Evolutionary conservation across 2,888 invertebrate genomes (phyloP).

Genomic region (Macrosiphum euphorbiae): DNA sequence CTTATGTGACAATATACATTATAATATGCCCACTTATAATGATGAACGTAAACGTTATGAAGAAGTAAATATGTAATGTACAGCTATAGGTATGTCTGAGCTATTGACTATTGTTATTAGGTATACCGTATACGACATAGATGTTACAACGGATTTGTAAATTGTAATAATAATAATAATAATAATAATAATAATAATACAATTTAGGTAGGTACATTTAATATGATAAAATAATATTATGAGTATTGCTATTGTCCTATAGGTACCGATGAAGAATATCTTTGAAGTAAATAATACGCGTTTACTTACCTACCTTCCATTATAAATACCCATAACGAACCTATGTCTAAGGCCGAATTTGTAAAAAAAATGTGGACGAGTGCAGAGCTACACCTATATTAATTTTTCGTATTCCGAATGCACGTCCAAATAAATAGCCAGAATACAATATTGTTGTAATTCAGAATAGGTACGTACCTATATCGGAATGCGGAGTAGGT

Average conservation of each 20-base stretch:
- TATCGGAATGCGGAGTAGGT: background rate
- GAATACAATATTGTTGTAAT: background rate
- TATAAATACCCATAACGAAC: background rate
- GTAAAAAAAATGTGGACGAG: background rate
- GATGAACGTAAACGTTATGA: background rate
- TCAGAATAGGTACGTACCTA: background rate
- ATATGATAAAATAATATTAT: background rate
- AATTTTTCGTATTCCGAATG: slow-evolving; percentile 18
- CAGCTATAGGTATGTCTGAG: background rate
- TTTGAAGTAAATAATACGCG: background rate
- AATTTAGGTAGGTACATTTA: no score
- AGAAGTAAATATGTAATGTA: background rate
- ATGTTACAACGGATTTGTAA: background rate
- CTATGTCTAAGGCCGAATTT: background rate
- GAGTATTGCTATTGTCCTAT: background rate
- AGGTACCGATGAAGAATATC: background rate
- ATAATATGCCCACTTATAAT: background rate
- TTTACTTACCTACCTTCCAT: background rate
- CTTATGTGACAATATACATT: background rate
- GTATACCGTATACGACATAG: no score
- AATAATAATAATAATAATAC: no score
- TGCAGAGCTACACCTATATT: background rate
- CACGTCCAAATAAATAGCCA: background rate
- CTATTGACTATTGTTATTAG: background rate
- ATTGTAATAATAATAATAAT: background rate